Evolutionary conservation across 2,888 invertebrate species (phyloP).

Genomic region (Orthosia gracilis): DNA sequence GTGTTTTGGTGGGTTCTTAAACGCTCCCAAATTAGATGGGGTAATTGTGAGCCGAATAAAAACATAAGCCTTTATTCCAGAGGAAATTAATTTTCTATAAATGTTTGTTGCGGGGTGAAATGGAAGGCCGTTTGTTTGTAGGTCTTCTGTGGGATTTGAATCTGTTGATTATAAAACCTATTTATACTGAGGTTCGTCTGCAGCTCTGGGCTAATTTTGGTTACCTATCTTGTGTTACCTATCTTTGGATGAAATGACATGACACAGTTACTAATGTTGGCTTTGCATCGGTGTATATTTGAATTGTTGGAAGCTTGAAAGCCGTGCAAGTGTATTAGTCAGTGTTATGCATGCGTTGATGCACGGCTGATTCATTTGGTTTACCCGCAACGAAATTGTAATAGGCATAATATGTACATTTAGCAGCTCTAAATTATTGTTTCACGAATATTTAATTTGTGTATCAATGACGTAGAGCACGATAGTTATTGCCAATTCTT

Average conservation of each 20-base stretch:
- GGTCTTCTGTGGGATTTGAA: not conserved
- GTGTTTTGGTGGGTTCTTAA: conserved; percentile 74
- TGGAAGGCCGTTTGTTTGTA: not conserved
- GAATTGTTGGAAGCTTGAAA: no score
- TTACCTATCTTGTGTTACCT: not conserved
- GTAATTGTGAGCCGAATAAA: conserved; percentile 57
- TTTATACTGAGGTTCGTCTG: not conserved
- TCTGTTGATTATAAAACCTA: not conserved
- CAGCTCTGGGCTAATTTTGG: no score
- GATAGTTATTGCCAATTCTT: not conserved
- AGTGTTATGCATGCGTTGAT: not conserved
- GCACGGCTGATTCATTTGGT: not conserved
- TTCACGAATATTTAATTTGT: not conserved
- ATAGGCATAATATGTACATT: not conserved
- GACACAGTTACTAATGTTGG: not conserved
- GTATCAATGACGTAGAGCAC: conserved; percentile 2
- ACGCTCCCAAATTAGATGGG: conserved; percentile 64
- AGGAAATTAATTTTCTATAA: conserved; percentile 25
- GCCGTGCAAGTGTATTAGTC: not conserved
- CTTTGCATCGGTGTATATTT: not conserved
- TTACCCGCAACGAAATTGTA: not conserved
- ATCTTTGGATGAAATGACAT: not conserved
- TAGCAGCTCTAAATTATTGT: not conserved
- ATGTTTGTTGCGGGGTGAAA: conserved; percentile 9
- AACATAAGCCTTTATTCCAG: conserved; percentile 37